These are phyloP conservation scores for Teleiodes luculella DNA, from an alignment of 2,888 invertebrate genomes.

Conservation along the genomic window DNA sequence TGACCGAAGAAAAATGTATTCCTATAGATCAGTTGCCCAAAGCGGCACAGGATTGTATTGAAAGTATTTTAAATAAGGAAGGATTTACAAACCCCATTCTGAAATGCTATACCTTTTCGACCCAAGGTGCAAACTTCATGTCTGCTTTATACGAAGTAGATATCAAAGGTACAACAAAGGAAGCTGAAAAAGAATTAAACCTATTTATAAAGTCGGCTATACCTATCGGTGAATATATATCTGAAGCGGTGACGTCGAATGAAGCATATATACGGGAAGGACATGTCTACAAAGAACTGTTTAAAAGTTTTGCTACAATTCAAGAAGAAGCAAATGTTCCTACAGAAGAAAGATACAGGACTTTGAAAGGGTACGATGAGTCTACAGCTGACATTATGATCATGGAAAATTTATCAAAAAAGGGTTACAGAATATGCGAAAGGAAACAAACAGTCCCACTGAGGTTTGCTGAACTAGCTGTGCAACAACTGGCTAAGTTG, in stretches of 20 bases:
- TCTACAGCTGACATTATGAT: conserved; percentile 32
- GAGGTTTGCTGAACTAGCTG: conserved; percentile 31
- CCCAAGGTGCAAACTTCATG: conserved; percentile 47
- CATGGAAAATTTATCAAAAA: conserved; percentile 32
- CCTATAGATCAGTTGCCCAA: no score
- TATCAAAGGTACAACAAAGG: conserved; percentile 39
- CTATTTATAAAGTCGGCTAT: conserved; percentile 45
- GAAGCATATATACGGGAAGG: conserved; percentile 36
- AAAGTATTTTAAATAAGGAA: no score
- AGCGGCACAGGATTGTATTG: no score
- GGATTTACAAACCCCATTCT: no score
- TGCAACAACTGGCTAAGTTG: conserved; percentile 37
- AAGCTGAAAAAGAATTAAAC: conserved; percentile 38
- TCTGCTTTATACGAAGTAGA: conserved; percentile 41
- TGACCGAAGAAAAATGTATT: no score
- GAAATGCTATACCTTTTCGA: no score
- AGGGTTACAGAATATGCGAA: conserved; percentile 29
- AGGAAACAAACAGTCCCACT: conserved; percentile 31
- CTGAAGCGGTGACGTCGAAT: no score
- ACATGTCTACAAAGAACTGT: conserved; percentile 43
- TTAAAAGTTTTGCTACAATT: conserved; percentile 36
- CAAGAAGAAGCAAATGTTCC: conserved; percentile 44
- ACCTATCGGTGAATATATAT: no score
- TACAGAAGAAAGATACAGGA: conserved; percentile 36
- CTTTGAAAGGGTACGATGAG: conserved; percentile 40